Evolutionary conservation across 2,888 invertebrate genomes (phyloP).

Genomic region (Mythimna vitellina): DNA sequence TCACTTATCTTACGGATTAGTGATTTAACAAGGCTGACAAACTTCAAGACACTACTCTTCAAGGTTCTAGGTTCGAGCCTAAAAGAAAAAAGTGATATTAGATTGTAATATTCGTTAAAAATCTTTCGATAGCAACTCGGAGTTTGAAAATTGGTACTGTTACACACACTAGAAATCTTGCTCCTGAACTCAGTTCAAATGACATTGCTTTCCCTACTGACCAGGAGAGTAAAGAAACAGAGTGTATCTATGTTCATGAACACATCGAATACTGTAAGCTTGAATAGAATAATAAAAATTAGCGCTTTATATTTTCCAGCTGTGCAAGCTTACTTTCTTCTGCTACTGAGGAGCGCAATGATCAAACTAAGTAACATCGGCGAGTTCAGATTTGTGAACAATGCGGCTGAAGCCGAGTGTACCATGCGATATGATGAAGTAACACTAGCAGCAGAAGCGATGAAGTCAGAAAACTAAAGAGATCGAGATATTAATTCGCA

Average conservation of each 20-base stretch:
- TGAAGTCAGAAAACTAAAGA: neutral
- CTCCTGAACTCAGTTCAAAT: neutral
- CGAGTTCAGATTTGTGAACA: conserved; percentile 45
- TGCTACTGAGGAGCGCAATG: conserved; percentile 57
- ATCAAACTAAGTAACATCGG: conserved; percentile 38
- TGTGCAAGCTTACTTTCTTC: conserved; percentile 46
- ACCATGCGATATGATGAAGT: neutral
- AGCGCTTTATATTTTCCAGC: conserved; percentile 44
- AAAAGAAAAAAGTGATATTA: no score
- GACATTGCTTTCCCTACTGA: neutral
- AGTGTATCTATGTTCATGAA: no score
- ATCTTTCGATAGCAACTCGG: no score
- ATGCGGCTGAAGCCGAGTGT: conserved; percentile 35
- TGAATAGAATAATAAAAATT: neutral
- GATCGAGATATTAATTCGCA: no score
- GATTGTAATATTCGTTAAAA: no score
- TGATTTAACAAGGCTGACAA: no score
- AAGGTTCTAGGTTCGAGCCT: no score
- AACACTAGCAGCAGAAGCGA: neutral
- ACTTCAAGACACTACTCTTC: no score
- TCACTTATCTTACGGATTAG: no score
- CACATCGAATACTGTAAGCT: neutral
- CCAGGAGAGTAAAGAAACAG: neutral
- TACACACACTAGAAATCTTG: neutral
- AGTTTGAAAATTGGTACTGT: neutral